Base-by-base conservation (phyloP, 2,113 vertebrate species). In the Limnothrissa miodon region DNA sequence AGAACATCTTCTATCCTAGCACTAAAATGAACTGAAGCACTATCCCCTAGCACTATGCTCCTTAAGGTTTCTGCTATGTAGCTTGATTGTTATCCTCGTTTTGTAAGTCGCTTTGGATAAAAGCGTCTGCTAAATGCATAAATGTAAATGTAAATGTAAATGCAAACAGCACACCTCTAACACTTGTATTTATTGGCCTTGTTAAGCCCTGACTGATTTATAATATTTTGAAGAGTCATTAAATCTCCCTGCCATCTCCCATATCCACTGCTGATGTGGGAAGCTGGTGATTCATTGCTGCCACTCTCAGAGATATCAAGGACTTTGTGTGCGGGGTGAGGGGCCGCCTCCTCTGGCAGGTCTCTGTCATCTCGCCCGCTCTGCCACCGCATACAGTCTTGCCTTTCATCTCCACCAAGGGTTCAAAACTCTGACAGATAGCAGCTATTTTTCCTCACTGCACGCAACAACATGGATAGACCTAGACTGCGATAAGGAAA, bases 131-230 rank as follows among this genome's bases (percentile, higher is more conserved):
- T n/a, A n/a, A n/a, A n/a, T n/a, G n/a, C n/a, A n/a, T n/a, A n/a
- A n/a, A n/a, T n/a, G n/a, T 62, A 62, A 4, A n/a, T n/a, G n/a
- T n/a, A n/a, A n/a, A n/a, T n/a, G n/a, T n/a, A n/a, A n/a, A n/a
- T n/a, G n/a, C n/a, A n/a, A n/a, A n/a, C n/a, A n/a, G 11, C n/a
- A 78, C 39, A 51, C 51, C 29, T 79, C 59, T n/a, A 80, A 44
- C 82, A 83, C 83, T 80, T 48, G 81, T 85, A 83, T 84, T 85
- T 87, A 83, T 85, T 83, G 86, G 66, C 83, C 85, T 87, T 86
- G 87, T 89, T 88, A 89, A 81, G 80, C 46, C 51, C 3, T 66
- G 80, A 85, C 70, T 84, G 87, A 87, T 87, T 86, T 88, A 87
- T 82, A 81, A 85, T 66, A 83, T 85, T 48, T 79, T 82, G 82